Base-by-base conservation (phyloP, 2,888 invertebrate species). In the Phasia obesa region DNA sequence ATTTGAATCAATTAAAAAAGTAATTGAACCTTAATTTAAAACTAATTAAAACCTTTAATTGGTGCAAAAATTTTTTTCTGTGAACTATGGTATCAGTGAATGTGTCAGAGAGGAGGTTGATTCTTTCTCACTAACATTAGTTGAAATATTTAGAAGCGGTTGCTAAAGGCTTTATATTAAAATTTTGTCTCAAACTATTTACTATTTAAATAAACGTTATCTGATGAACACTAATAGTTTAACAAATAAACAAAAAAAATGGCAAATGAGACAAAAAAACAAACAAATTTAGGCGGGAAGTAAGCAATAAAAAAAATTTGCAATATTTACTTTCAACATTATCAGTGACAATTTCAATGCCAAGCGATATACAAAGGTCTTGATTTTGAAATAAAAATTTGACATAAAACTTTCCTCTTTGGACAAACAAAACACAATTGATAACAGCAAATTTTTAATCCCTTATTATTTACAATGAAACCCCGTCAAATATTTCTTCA, bases 401-500 rank as follows among this genome's bases (percentile, higher is more conserved):
- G n/a, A 3, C 9, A 47, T 3, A 51, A 65, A 65, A 38, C 11
- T 42, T 42, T 42, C 38, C 38, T 42, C 38, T 42, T 4, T 42
- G 4, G 2, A 31, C 17, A 31, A n/a, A 55, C 38, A 51, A 65
- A n/a, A 51, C 4, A 21, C 31, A 51, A 51, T 19, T 51, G 60
- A 51, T 73, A 42, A 60, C 57, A 38, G 15, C n/a, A 25, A 42
- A 15, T 4, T 23, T 17, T 55, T 64, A 74, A 64, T 64, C 62
- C 74, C 64, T 64, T 74, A 35, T 35, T 55, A 55, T 55, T 64
- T 53, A 74, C 74, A 31, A 64, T 35, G 64, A 55, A 71, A 55
- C 19, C 51, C 19, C 51, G 53, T 53, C 53, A 62, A 53, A 42
- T n/a, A 35, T 59, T 35, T 42, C 9, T 15, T 17, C n/a, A 9